Conservation (phyloP, 2,888 invertebrate genomes). For the Heterodera filipjevi region DNA sequence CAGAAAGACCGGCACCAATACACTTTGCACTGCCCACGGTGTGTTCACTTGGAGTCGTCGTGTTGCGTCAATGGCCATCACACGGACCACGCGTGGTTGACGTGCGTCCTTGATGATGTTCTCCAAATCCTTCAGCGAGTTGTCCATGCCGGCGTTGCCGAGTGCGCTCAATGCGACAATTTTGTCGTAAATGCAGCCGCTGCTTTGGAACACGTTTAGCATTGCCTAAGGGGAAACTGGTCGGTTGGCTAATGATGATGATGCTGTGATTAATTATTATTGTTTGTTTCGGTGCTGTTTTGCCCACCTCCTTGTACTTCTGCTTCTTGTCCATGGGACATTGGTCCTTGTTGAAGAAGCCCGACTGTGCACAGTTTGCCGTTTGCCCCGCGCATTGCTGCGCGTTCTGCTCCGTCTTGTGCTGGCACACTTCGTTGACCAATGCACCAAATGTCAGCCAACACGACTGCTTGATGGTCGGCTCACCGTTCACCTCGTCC, state of each 20-base stretch:
- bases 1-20: slow-evolving; percentile 49
- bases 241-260: neutral
- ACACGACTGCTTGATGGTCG: slow-evolving; percentile 50
- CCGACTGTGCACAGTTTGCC: slow-evolving; percentile 29
- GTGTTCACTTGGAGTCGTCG: slow-evolving; percentile 40
- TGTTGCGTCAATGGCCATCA: slow-evolving; percentile 48
- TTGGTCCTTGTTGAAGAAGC: slow-evolving; percentile 34
- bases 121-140: slow-evolving; percentile 53
- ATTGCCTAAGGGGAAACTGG: no score
- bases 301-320: slow-evolving; percentile 41
- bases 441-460: slow-evolving; percentile 48
- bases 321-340: slow-evolving; percentile 51
- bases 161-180: slow-evolving; percentile 59
- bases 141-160: slow-evolving; percentile 61
- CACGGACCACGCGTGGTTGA: slow-evolving; percentile 49
- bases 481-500: slow-evolving; percentile 41
- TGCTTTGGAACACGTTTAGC: slow-evolving; percentile 40
- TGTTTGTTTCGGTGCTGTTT: no score
- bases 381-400: slow-evolving; percentile 10
- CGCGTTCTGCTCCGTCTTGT: slow-evolving; percentile 40
- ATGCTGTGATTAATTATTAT: neutral
- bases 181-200: slow-evolving; percentile 48
- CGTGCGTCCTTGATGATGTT: slow-evolving; percentile 55
- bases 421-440: slow-evolving; percentile 51
- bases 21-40: slow-evolving; percentile 43